Conservation (phyloP, 2,113 vertebrate genomes). For the Diadophis punctatus region DNA sequence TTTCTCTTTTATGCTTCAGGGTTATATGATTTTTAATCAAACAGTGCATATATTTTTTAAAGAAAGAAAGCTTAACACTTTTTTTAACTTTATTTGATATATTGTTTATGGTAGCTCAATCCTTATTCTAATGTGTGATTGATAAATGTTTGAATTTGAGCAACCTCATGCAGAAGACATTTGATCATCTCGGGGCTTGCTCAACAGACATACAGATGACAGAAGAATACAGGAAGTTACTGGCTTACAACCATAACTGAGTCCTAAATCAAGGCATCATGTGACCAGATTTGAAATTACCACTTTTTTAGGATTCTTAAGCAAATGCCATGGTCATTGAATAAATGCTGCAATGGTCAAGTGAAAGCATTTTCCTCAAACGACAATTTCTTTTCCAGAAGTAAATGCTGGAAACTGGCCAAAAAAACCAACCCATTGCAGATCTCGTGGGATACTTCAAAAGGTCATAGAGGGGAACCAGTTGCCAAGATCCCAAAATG, state of each 20-base stretch:
- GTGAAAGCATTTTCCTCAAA: not conserved
- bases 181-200: not conserved
- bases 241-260: too few relatives aligned
- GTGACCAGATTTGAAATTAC: too few relatives aligned
- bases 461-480: not conserved
- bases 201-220: accelerated
- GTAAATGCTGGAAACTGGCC: not conserved
- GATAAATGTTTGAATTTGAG: not conserved
- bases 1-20: not conserved
- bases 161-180: not conserved
- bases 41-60: not conserved
- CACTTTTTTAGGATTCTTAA: too few relatives aligned
- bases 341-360: too few relatives aligned
- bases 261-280: too few relatives aligned
- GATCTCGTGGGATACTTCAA: not conserved
- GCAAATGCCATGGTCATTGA: too few relatives aligned
- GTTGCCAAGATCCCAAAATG: not conserved
- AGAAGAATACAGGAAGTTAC: not conserved
- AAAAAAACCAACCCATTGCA: not conserved
- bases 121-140: not conserved
- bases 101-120: not conserved
- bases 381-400: not conserved
- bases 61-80: not conserved
- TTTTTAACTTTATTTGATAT: not conserved
- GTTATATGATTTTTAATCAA: not conserved